Evolutionary conservation across 1,140 invertebrate genomes (phyloP), one percentile per base, ranked within the genome.

Genomic region (Neodiprion lecontei): DNA sequence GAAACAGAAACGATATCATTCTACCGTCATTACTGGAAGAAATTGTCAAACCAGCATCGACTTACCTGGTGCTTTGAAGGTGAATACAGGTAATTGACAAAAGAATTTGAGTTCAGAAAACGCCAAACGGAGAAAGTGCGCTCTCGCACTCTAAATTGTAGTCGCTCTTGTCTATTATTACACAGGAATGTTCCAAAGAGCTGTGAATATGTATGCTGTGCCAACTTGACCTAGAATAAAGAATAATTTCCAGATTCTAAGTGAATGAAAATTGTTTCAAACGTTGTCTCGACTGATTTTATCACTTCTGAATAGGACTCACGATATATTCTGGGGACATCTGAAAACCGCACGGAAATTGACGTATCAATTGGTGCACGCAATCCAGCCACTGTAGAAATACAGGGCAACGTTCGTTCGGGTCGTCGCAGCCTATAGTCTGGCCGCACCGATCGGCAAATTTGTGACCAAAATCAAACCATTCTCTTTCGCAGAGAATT

Each of bases 301-400:
- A 14, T 14, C 10, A 72, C 1, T 48, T 67, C 66, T 74, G 73
- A 40, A 40, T 5, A 72, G 66, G 68, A 86, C 91, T 92, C 84
- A 98, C 98, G 89, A 99, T 90, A 88, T 96, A 99, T 12, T 93
- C 93, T 77, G 95, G 91, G 79, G 97, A 98, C 89, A 99, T 99
- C 90, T 99, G 95, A 90, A 99, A 99, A 81, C 93, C 93, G 86
- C 95, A 96, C 5, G 96, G 96, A 88, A 96, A 98, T 89, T 99
- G 97, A 76, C 88, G 80, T 76, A 95, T 91, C 68, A 99, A 89
- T 88, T 99, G 98, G 89, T 98, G 95, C 0, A 99, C 94, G 83
- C 97, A 96, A 84, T 99, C 98, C 7, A 99, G 90, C 96, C 97
- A 99, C 87, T 99, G 98, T 66, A 99, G 89, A 89, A 99, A 99